Evolutionary conservation across 2,113 vertebrate species (phyloP).

Genomic region (Cottus gobio): DNA sequence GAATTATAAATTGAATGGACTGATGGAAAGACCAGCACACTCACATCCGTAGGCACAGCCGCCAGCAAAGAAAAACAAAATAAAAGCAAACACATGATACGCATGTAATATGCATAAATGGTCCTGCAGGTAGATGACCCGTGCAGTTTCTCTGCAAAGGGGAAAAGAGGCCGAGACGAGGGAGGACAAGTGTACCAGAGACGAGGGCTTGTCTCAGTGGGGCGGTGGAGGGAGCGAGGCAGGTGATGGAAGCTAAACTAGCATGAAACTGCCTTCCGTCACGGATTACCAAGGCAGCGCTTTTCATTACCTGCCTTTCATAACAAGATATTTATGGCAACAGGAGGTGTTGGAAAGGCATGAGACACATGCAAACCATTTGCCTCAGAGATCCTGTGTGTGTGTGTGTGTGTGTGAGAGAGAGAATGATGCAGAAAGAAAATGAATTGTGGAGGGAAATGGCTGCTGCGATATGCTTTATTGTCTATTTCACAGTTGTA

Average conservation of each 20-base stretch:
- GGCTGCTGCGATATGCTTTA: constrained; percentile 67
- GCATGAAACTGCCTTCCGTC: constrained; percentile 75
- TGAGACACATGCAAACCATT: constrained; percentile 70
- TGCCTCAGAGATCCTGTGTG: constrained; percentile 49
- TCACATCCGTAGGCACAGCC: not conserved
- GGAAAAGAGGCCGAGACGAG: constrained; percentile 38
- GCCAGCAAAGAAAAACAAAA: constrained; percentile 2
- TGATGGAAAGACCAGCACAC: constrained; percentile 1
- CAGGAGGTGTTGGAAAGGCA: constrained; percentile 60
- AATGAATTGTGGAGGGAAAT: constrained; percentile 72
- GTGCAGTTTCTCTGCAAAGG: constrained; percentile 20
- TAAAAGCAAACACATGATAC: constrained; percentile 21
- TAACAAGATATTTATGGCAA: constrained; percentile 78
- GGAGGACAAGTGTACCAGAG: constrained; percentile 48
- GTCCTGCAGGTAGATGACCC: constrained; percentile 41
- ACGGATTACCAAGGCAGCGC: constrained; percentile 59
- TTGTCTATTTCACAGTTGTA: constrained; percentile 78
- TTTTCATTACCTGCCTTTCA: constrained; percentile 81
- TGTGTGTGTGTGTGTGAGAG: constrained; percentile 17
- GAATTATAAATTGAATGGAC: constrained; percentile 7
- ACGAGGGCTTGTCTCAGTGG: constrained; percentile 32
- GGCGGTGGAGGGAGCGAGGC: constrained; percentile 28
- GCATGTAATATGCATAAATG: constrained; percentile 22
- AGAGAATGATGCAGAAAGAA: constrained; percentile 73
- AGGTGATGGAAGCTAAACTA: constrained; percentile 72